A percentile compares a stretch with the other conserved stretches of the same genome.
These are phyloP conservation scores for Hypomesus transpacificus DNA, from an alignment of 2,113 vertebrate genomes.

Conservation along the genomic window DNA sequence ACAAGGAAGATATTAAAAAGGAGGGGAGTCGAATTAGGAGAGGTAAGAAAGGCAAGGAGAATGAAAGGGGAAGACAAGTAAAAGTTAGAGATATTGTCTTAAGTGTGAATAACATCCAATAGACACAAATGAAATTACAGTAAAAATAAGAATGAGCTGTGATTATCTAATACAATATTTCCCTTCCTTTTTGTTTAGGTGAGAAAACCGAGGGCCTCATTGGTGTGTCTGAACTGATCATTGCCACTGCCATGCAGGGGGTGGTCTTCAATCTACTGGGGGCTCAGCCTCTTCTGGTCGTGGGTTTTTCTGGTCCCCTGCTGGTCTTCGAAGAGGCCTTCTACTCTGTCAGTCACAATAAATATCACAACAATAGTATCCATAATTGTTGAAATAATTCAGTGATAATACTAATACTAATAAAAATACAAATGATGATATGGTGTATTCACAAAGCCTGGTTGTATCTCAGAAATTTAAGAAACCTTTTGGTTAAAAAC, in stretches of 20 bases:
- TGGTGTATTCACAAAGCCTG: no score
- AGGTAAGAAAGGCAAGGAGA: no score
- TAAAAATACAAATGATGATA: no score
- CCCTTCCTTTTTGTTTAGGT: conserved; percentile 62
- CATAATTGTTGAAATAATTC: no score
- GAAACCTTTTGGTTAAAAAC: no score
- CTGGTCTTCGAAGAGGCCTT: conserved; percentile 97
- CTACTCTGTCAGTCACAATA: conserved; percentile 74
- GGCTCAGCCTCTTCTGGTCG: conserved; percentile 88
- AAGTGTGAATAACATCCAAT: neutral
- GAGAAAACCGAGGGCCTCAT: conserved; percentile 93
- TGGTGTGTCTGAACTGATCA: conserved; percentile 95
- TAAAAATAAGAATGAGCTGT: no score
- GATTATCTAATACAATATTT: neutral
- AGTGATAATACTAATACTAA: no score
- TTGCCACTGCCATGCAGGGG: conserved; percentile 87
- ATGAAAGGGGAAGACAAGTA: neutral
- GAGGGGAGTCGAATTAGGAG: neutral
- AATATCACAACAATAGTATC: no score
- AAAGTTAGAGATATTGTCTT: neutral
- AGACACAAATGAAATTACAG: neutral
- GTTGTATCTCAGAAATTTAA: no score
- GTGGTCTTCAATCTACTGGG: conserved; percentile 89
- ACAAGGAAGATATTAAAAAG: neutral
- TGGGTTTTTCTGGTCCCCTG: conserved; percentile 91